Percentiles rank a stretch among this genome's conserved stretches.
Evolutionary conservation across 2,888 invertebrate species (phyloP).

Genomic region (Nephrotoma appendiculata): DNA sequence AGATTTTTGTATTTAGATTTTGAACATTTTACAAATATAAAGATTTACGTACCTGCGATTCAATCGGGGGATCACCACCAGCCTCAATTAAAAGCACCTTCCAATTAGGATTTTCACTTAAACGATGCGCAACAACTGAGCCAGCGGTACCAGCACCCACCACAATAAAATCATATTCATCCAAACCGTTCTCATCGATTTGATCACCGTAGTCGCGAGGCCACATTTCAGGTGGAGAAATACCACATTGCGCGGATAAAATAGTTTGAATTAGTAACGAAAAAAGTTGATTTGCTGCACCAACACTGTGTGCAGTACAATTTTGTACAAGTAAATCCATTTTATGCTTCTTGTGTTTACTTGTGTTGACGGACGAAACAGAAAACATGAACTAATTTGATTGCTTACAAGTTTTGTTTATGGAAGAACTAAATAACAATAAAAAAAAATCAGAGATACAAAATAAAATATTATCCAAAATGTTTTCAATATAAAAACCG

Average conservation of each 20-base stretch:
- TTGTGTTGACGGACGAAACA: no score
- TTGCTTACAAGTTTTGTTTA: no score
- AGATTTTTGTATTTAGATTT: no score
- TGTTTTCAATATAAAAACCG: no score
- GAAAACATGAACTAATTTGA: no score
- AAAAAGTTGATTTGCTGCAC: slow-evolving; percentile 33
- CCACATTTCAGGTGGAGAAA: slow-evolving; percentile 37
- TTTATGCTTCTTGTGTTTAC: background rate
- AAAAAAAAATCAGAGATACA: no score
- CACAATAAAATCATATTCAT: slow-evolving; percentile 31
- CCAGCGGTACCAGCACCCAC: slow-evolving; percentile 37
- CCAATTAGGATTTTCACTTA: slow-evolving; percentile 32
- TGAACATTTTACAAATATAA: no score
- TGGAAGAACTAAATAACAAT: no score
- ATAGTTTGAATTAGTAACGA: slow-evolving; percentile 40
- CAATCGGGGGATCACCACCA: slow-evolving; percentile 34
- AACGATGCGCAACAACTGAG: slow-evolving; percentile 34
- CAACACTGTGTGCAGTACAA: slow-evolving; percentile 19
- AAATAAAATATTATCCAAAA: no score
- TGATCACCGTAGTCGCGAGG: slow-evolving; percentile 35
- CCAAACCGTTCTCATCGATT: slow-evolving; percentile 13
- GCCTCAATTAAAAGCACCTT: slow-evolving; percentile 35
- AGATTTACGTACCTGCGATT: slow-evolving; percentile 21
- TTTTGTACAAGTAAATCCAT: slow-evolving; percentile 2
- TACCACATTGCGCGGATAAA: slow-evolving; percentile 41